Percentiles rank a stretch among this genome's conserved stretches.
Conservation (phyloP, 1,140 invertebrate genomes). For the Apocrypta bakeri region DNA sequence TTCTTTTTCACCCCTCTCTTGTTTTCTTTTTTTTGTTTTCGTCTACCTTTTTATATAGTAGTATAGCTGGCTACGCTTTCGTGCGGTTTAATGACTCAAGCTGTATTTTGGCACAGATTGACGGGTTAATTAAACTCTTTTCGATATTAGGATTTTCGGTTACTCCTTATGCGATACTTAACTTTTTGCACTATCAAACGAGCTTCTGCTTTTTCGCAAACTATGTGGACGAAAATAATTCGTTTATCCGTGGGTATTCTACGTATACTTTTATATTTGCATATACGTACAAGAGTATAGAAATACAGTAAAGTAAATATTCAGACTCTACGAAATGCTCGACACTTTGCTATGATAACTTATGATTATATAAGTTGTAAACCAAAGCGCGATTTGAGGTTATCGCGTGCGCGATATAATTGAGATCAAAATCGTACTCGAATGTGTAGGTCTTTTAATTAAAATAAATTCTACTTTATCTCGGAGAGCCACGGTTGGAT, state of each 20-base stretch:
- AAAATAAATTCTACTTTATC: not conserved
- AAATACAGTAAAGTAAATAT: not conserved
- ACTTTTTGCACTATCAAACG: not conserved
- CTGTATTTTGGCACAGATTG: not conserved
- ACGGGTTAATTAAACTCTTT: not conserved
- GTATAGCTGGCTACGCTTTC: not conserved
- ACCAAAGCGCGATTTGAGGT: no score
- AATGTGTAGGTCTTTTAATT: slow-evolving; percentile 18
- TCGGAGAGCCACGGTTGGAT: not conserved
- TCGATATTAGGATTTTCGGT: not conserved
- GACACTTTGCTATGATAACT: not conserved
- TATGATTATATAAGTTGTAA: not conserved
- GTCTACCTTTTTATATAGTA: not conserved
- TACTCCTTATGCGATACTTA: no score
- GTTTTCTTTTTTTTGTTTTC: not conserved
- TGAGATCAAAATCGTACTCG: slow-evolving; percentile 18
- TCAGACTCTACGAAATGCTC: not conserved
- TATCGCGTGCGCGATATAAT: slow-evolving; percentile 15
- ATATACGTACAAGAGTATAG: no score
- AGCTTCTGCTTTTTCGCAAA: not conserved
- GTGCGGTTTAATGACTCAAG: not conserved
- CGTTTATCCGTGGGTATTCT: no score
- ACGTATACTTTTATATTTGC: no score
- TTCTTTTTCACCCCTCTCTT: not conserved
- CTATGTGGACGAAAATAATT: no score